A percentile compares a stretch with the other conserved stretches of the same genome.
These are phyloP conservation scores for Drosophila orena DNA, from an alignment of 1,140 invertebrate species.

Conservation along the genomic window DNA sequence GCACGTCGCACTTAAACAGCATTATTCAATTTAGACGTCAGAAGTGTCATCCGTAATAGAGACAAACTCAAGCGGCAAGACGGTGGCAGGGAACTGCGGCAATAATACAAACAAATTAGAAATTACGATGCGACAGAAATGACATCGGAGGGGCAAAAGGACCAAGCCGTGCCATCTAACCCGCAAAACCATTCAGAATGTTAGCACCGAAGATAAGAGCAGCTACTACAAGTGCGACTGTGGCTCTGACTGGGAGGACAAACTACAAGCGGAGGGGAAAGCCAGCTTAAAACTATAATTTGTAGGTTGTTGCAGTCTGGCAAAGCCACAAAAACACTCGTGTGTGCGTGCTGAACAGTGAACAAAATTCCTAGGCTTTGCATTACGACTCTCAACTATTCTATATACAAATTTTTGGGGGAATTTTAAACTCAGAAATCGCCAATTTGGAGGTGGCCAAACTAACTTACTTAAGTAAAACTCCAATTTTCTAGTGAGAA, in stretches of 20 bases:
- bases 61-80: slow-evolving; percentile 45
- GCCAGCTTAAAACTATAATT: slow-evolving; percentile 76
- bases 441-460: too few species aligned
- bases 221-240: slow-evolving; percentile 23
- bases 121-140: slow-evolving; percentile 49
- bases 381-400: too few species aligned
- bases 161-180: slow-evolving; percentile 30
- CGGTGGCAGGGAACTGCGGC: slow-evolving; percentile 25
- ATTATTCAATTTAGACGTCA: slow-evolving; percentile 49
- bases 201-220: slow-evolving; percentile 66
- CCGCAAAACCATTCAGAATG: slow-evolving; percentile 59
- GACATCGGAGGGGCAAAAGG: slow-evolving; percentile 3
- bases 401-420: too few species aligned
- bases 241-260: not conserved
- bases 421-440: too few species aligned
- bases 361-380: not conserved
- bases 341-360: slow-evolving; percentile 6
- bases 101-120: slow-evolving; percentile 73
- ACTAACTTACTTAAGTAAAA: too few species aligned
- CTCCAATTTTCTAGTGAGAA: too few species aligned
- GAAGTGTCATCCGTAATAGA: slow-evolving; percentile 55
- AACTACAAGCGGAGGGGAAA: slow-evolving; percentile 20
- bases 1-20: slow-evolving; percentile 33
- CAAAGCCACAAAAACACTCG: slow-evolving; percentile 23
- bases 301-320: slow-evolving; percentile 56